Base-by-base conservation (phyloP, 2,113 vertebrate species). In the Anolis sagrei region DNA sequence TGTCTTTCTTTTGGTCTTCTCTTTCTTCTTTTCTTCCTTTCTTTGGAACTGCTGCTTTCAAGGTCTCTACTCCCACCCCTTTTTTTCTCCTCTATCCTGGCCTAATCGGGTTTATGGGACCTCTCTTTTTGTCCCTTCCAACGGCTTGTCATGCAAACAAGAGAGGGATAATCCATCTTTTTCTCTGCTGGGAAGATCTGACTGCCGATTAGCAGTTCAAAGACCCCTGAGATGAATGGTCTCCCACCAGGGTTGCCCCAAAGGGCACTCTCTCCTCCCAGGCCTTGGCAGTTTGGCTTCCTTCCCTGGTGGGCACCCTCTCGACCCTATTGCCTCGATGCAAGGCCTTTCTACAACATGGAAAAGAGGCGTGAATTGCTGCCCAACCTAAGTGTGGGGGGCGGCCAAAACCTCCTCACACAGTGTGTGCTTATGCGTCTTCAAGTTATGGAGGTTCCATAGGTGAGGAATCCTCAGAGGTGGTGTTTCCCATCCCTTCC, bases 1-100 rank as follows among this genome's bases (percentile, higher is more conserved):
- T 97, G 97, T 97, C 97, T 97, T 96, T 29, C 96, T 96, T 97
- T 96, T 96, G 18, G 54, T 95, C 87, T 21, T 91, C 54, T 81
- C 93, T 96, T 95, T 95, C 95, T 96, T 76, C 91, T 89, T 89
- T 93, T 91, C 83, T 89, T 93, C 91, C 83, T 92, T 92, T 95
- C 95, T 95, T 96, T 91, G 62, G 92, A 87, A 85, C 89, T 88
- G 91, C 92, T 91, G 93, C 7, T 94, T 95, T 96, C 94, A 91
- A 32, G 66, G 69, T 66, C 64, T 10, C 95, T 94, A 94, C 95
- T 94, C 91, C 88, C 7, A n/a, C 9, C 25, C 36, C 19, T 10
- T 19, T 23, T 58, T 44, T 61, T 18, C 25, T 14, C 2, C 93
- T 85, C 84, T 89, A 84, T 88, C 92, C 74, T 87, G 78, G 94